Evolutionary conservation across 2,888 invertebrate genomes (phyloP).

Genomic region (Drosophila fungiperda): DNA sequence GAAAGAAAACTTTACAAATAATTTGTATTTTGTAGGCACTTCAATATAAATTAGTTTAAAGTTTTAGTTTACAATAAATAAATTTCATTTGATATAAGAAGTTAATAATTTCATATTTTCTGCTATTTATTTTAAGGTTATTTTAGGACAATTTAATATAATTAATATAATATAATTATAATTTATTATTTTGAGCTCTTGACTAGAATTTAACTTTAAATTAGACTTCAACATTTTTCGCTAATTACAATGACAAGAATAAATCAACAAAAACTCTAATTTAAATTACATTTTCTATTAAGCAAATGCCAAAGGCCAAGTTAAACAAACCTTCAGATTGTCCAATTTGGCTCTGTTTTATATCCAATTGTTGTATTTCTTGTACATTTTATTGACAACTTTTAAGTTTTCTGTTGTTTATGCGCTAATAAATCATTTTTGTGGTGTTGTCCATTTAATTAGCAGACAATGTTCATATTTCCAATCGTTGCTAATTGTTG

Average conservation of each 20-base stretch:
- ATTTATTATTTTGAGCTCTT: background rate
- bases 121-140: background rate
- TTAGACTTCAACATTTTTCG: background rate
- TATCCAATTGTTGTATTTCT: background rate
- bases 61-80: background rate
- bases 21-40: background rate
- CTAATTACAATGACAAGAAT: background rate
- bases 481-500: constrained; percentile 69
- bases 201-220: background rate
- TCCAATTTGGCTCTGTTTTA: background rate
- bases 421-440: constrained; percentile 13
- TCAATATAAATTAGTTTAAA: background rate
- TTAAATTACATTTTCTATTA: background rate
- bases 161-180: no score
- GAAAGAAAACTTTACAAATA: background rate
- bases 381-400: background rate
- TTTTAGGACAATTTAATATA: background rate
- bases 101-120: no score
- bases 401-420: background rate
- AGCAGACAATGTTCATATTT: constrained; percentile 57
- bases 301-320: background rate
- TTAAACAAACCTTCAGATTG: background rate
- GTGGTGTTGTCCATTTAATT: constrained; percentile 55
- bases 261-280: background rate
- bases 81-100: background rate